Conservation (phyloP, 1,140 invertebrate genomes). For the Pseudachorutes palmiensis region DNA sequence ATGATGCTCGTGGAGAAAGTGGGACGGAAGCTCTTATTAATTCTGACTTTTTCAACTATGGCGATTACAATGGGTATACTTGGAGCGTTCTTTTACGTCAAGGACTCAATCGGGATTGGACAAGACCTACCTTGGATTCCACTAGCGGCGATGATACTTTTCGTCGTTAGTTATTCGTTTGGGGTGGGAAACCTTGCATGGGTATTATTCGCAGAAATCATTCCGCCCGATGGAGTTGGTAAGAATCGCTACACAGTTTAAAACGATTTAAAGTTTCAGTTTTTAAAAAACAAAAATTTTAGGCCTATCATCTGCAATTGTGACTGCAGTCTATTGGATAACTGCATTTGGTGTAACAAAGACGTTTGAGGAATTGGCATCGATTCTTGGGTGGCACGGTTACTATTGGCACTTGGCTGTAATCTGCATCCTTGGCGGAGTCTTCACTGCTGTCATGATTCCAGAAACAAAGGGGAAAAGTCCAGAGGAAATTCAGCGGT, state of each 20-base stretch:
- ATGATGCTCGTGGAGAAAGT: conserved; percentile 49
- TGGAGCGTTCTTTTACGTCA: conserved; percentile 37
- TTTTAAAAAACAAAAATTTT: neutral
- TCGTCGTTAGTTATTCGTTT: conserved; percentile 48
- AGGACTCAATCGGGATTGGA: conserved; percentile 13
- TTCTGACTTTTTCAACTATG: conserved; percentile 44
- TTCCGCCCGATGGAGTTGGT: conserved; percentile 68
- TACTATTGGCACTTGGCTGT: conserved; percentile 48
- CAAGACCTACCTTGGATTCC: conserved; percentile 42
- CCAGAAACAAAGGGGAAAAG: conserved; percentile 58
- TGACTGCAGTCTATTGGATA: conserved; percentile 47
- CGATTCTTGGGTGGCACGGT: conserved; percentile 41
- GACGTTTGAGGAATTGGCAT: conserved; percentile 42
- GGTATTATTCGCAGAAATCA: conserved; percentile 68
- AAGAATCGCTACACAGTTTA: conserved; percentile 49
- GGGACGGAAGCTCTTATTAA: conserved; percentile 50
- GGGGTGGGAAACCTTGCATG: conserved; percentile 76
- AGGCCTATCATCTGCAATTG: conserved; percentile 38
- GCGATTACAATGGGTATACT: conserved; percentile 30
- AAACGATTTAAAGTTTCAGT: neutral
- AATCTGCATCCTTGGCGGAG: conserved; percentile 44
- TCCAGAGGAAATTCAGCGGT: conserved; percentile 50
- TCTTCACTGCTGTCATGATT: conserved; percentile 51
- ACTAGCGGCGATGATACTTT: conserved; percentile 49
- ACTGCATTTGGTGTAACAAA: conserved; percentile 49